Evolutionary conservation across 2,113 vertebrate species (phyloP).

Genomic region (Orcinus orca): DNA sequence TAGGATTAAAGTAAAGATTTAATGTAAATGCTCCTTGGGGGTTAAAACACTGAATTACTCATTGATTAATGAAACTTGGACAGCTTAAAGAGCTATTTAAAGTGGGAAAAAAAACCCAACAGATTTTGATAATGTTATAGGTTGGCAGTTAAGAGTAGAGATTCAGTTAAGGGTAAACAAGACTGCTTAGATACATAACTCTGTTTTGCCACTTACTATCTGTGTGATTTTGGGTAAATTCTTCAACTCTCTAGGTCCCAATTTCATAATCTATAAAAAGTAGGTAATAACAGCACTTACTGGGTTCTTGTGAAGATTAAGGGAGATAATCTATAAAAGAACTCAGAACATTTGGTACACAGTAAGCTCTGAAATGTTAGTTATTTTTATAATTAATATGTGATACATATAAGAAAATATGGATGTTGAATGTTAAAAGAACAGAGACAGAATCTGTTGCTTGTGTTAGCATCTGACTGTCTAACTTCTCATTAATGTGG

Average conservation of each 20-base stretch:
- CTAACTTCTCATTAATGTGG: neutral
- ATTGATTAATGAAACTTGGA: neutral
- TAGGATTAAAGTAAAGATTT: neutral
- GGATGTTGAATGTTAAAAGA: neutral
- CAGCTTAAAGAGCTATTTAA: neutral
- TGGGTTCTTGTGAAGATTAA: neutral
- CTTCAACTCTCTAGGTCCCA: neutral
- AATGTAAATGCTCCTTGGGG: neutral
- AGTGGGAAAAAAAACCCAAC: neutral
- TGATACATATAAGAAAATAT: neutral
- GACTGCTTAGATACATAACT: neutral
- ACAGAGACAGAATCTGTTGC: neutral
- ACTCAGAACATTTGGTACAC: neutral
- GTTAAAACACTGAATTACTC: neutral
- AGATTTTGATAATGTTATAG: neutral
- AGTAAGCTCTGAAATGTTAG: neutral
- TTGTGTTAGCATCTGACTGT: neutral
- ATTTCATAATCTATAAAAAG: neutral
- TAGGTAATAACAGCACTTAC: neutral
- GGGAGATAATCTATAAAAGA: neutral
- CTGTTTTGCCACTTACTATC: neutral
- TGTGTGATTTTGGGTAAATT: neutral
- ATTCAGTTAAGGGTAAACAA: neutral
- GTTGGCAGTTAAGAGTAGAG: neutral
- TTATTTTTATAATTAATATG: neutral